Evolutionary conservation across 2,888 invertebrate genomes (phyloP).

Genomic region (Eupsilia transversa): DNA sequence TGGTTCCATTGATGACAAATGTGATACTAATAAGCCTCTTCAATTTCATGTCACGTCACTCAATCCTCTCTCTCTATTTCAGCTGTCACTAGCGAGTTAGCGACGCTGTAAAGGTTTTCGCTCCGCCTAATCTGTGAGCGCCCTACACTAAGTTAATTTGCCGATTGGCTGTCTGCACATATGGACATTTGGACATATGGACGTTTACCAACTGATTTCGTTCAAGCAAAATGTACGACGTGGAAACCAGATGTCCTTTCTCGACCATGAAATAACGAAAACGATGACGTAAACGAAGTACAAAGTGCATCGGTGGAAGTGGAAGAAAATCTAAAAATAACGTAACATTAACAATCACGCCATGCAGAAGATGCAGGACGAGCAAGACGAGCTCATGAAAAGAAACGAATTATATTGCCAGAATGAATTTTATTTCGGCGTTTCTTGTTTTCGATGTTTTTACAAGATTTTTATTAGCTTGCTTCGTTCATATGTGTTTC

Average conservation of each 20-base stretch:
- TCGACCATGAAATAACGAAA: neutral
- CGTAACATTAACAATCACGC: neutral
- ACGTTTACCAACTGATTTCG: constrained; percentile 1
- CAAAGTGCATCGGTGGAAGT: neutral
- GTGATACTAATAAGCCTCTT: neutral
- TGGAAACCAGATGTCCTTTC: neutral
- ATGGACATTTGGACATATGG: neutral
- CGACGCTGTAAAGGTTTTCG: neutral
- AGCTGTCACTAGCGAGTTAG: neutral
- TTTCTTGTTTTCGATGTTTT: too few species aligned
- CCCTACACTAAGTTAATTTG: neutral
- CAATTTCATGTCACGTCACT: neutral
- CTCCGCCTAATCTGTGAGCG: neutral
- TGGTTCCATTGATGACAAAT: neutral
- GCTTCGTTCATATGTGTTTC: too few species aligned
- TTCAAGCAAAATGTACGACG: neutral
- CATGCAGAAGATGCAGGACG: neutral
- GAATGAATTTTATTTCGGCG: neutral
- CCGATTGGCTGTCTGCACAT: neutral
- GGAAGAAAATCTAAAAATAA: neutral
- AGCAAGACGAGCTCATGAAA: neutral
- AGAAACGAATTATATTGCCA: neutral
- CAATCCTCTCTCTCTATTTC: constrained; percentile 3
- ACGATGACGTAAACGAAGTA: neutral
- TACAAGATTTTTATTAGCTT: too few species aligned